Base-by-base conservation (phyloP, 2,113 vertebrate genomes). In the Cryptoleucopteryx plumbea region DNA sequence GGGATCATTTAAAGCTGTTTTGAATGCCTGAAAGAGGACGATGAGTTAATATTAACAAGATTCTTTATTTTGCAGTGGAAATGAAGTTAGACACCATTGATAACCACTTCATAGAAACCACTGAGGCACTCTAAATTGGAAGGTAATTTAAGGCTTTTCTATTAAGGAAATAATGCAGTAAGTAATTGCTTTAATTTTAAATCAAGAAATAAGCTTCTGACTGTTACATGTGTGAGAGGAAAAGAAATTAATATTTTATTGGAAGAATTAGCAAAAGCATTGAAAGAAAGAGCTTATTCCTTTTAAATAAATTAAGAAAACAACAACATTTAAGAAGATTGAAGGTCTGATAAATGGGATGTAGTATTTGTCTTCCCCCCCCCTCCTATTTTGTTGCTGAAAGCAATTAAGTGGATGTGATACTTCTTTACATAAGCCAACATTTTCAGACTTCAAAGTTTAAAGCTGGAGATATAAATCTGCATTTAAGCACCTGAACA, bases 141-240 rank as follows among this genome's bases (percentile, higher is more conserved):
- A 95, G 40, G 36, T 73, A 90, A 73, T 96, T 93, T 94, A 96
- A 93, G 63, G 58, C 40, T 90, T 95, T 95, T 91, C 70, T 85
- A 88, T 93, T 82, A 94, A 88, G 58, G 66, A 92, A 96, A 93
- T 94, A 96, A 94, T 90, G 82, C 66, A 88, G 66, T 91, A 96
- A 94, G 90, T 93, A 95, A 95, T 95, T 96, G 48, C 43, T 96
- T 95, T 92, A 96, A 93, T 96, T 96, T 96, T 85, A 92, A 95
- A 96, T 93, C 71, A 94, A 94, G 90, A 95, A 96, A 96, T 72
- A 95, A 82, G 43, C 21, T 88, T 88, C 40, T 91, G 62, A 96
- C 66, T 95, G 36, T 77, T 91, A 90, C 40, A 52, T 82, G 32
- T 93, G 66, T 52, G 59, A 94, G 94, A 96, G 38, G n/a, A 82